Evolutionary conservation across 2,113 vertebrate species (phyloP).

Genomic region (Cranoglanis bouderius): DNA sequence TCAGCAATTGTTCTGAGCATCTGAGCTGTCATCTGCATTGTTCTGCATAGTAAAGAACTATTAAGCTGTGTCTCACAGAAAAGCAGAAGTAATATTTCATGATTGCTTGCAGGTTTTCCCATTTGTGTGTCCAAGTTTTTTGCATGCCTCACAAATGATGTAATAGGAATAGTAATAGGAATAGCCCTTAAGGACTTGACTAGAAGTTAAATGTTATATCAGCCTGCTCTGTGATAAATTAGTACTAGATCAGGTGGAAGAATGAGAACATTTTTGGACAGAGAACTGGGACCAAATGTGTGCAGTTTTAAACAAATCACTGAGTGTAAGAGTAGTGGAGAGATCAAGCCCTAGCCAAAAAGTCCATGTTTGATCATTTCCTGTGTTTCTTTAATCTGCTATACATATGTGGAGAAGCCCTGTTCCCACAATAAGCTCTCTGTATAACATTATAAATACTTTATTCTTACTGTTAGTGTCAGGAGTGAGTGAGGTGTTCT

Average conservation of each 20-base stretch:
- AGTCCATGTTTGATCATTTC: neutral
- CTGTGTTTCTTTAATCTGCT: slow-evolving; percentile 37
- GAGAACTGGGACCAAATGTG: slow-evolving; percentile 16
- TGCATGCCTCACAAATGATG: neutral
- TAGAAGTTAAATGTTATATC: neutral
- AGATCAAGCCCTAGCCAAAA: neutral
- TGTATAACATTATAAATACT: slow-evolving; percentile 2
- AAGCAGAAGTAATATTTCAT: neutral
- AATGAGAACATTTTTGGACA: slow-evolving; percentile 23
- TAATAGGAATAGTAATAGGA: slow-evolving; percentile 5
- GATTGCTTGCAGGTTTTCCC: neutral
- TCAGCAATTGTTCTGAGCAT: neutral
- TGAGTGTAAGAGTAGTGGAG: neutral
- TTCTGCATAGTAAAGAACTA: neutral
- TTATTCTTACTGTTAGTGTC: neutral
- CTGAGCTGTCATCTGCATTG: neutral
- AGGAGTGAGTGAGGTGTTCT: neutral
- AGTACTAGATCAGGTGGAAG: slow-evolving; percentile 11
- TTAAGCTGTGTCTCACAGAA: neutral
- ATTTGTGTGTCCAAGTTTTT: neutral
- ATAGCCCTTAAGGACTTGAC: neutral
- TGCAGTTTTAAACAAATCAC: slow-evolving; percentile 16
- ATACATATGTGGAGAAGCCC: slow-evolving; percentile 18
- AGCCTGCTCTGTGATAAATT: neutral
- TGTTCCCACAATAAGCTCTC: neutral